A percentile compares a stretch with the other conserved stretches of the same genome.
These are phyloP conservation scores for Hydrozoanthus tunicans DNA, from an alignment of 64 coral and sea anemone genomes.

Conservation along the genomic window DNA sequence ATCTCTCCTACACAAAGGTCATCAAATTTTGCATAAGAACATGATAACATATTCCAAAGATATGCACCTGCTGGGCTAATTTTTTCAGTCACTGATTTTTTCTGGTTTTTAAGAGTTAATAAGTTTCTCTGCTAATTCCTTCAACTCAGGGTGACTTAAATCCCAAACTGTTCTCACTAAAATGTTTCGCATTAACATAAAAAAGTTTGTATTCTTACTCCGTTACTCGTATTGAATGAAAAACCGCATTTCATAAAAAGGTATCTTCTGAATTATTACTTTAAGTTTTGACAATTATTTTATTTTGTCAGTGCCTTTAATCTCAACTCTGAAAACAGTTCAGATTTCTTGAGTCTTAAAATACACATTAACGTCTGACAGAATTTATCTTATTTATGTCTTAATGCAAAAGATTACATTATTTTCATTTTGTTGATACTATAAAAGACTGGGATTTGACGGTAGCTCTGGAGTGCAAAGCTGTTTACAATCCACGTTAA, in stretches of 20 bases:
- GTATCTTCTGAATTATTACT: too few species aligned
- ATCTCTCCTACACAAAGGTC: not conserved
- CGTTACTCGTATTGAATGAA: too few species aligned
- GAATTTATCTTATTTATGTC: slow-evolving; percentile 13
- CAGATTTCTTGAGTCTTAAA: too few species aligned
- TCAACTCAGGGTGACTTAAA: not conserved
- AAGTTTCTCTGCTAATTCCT: not conserved
- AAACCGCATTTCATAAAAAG: too few species aligned
- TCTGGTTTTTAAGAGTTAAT: not conserved
- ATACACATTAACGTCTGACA: slow-evolving; percentile 18
- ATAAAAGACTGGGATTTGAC: not conserved
- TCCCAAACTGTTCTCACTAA: not conserved
- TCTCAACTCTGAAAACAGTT: not conserved
- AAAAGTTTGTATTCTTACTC: not conserved
- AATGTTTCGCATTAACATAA: not conserved
- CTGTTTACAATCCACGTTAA: not conserved
- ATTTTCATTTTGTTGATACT: slow-evolving; percentile 4
- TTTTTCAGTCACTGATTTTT: not conserved
- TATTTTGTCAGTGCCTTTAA: too few species aligned
- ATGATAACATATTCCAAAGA: slow-evolving; percentile 21
- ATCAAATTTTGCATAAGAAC: not conserved
- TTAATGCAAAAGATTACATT: slow-evolving; percentile 29
- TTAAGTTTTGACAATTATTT: not conserved
- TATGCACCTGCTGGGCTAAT: slow-evolving; percentile 43
- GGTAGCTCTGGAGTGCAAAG: not conserved